A percentile compares a stretch with the other conserved stretches of the same genome.
These are phyloP conservation scores for Lycopodina hypogea DNA, from an alignment of 37 sponge, comb jelly and placozoan genomes.

Conservation along the genomic window DNA sequence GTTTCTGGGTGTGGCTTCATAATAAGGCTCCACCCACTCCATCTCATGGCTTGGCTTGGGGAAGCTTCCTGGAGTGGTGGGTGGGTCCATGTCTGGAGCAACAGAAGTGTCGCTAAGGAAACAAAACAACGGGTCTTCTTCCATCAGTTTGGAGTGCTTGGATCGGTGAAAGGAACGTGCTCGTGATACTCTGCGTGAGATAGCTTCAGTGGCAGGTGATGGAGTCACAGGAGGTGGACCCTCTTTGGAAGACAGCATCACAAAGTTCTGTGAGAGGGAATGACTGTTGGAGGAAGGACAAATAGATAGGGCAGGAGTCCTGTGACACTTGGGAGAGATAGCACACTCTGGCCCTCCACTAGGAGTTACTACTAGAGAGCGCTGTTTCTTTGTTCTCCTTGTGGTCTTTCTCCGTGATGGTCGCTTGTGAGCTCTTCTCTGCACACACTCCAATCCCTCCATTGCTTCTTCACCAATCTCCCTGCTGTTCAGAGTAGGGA, in stretches of 20 bases:
- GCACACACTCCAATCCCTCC: background rate
- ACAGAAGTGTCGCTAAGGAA: constrained; percentile 35
- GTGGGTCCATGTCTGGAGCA: constrained; percentile 1
- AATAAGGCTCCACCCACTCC: constrained; percentile 8
- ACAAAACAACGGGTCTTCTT: constrained; percentile 15
- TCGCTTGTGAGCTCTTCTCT: constrained; percentile 11
- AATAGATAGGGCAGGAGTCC: background rate
- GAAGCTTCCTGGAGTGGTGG: background rate
- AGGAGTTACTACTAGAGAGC: background rate
- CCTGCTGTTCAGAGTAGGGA: background rate
- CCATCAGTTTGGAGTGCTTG: background rate
- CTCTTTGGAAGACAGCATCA: background rate
- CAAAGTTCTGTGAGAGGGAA: background rate
- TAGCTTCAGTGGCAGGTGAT: background rate
- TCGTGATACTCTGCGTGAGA: background rate
- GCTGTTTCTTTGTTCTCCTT: constrained; percentile 18
- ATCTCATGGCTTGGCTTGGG: background rate
- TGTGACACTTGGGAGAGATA: background rate
- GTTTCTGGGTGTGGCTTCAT: background rate
- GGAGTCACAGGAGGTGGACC: background rate
- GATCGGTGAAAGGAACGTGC: background rate
- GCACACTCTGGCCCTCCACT: too few relatives aligned
- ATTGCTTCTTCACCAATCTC: background rate
- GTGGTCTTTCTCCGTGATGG: constrained; percentile 9
- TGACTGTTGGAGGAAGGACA: background rate